These are phyloP conservation scores for Lacerta viridis DNA, from an alignment of 2,797 vertebrate genomes.

Conservation along the genomic window DNA sequence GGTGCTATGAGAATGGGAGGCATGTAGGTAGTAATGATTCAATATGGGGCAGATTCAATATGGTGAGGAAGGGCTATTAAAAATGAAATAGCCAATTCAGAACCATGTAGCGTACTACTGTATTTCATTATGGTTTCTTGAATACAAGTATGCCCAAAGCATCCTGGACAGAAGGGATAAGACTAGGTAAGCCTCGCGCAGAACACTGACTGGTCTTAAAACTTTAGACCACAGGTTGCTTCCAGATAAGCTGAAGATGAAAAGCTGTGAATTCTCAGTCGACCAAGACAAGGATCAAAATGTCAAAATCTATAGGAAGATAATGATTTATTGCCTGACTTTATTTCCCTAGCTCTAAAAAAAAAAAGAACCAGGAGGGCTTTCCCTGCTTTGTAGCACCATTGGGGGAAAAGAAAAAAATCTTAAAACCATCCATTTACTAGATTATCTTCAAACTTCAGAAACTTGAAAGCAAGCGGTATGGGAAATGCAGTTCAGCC, in stretches of 20 bases:
- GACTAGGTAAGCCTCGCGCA: background rate
- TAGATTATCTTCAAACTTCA: slow-evolving; percentile 71
- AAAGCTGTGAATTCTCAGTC: slow-evolving; percentile 18
- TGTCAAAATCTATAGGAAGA: background rate
- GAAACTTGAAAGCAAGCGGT: slow-evolving; percentile 66
- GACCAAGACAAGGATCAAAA: background rate
- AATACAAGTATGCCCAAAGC: background rate
- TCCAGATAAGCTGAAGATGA: slow-evolving; percentile 41
- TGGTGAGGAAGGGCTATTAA: too few species aligned
- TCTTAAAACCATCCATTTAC: slow-evolving; percentile 60
- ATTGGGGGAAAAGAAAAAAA: slow-evolving; percentile 24
- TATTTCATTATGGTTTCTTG: background rate
- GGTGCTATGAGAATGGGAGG: too few species aligned
- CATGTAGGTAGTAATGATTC: background rate
- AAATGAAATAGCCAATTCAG: background rate
- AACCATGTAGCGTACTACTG: background rate
- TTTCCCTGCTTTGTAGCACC: slow-evolving; percentile 24
- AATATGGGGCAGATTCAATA: too few species aligned
- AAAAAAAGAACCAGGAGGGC: slow-evolving; percentile 44
- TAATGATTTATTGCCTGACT: slow-evolving; percentile 55
- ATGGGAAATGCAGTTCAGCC: slow-evolving; percentile 61
- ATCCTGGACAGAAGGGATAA: background rate
- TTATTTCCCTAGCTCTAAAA: slow-evolving; percentile 50
- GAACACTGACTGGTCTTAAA: background rate
- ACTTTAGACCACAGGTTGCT: slow-evolving; percentile 48